A percentile compares a stretch with the other conserved stretches of the same genome.
phyloP scores from a whole-genome alignment of 2,113 vertebrate species.

The Gymnocephalus cernua region DNA sequence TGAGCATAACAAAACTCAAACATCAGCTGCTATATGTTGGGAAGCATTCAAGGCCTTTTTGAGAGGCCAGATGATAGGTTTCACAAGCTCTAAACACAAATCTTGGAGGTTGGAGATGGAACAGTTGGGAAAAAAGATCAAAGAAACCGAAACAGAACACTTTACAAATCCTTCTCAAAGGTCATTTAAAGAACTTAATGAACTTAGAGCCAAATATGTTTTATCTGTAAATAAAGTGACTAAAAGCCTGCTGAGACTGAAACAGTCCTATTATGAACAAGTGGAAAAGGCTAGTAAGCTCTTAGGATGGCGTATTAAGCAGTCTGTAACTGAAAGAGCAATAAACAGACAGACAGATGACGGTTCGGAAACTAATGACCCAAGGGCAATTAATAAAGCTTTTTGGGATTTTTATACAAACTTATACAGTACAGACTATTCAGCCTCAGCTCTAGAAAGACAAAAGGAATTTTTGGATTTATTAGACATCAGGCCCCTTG shows the following conservation, averaged over 20 bases:
- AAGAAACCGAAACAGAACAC: neutral
- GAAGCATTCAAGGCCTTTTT: neutral
- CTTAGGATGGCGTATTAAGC: neutral
- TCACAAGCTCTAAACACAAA: neutral
- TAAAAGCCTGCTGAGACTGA: neutral
- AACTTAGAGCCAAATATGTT: neutral
- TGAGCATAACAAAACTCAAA: too few species aligned
- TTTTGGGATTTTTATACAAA: neutral
- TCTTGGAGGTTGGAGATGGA: neutral
- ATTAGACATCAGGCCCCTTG: too few species aligned
- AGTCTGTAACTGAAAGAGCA: constrained; percentile 2
- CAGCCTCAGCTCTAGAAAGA: neutral
- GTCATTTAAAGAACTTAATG: neutral
- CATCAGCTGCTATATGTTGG: neutral
- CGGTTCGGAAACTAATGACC: neutral
- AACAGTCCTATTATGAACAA: neutral
- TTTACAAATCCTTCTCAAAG: neutral
- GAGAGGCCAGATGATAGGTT: neutral
- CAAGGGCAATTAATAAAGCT: neutral
- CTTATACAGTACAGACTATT: neutral
- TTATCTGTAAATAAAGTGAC: too few species aligned
- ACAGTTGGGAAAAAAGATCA: neutral
- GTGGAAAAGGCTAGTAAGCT: neutral
- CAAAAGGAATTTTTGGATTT: too few species aligned
- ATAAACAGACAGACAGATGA: neutral